Evolutionary conservation across 1,140 invertebrate genomes (phyloP).

Genomic region (Meloidogyne floridensis): DNA sequence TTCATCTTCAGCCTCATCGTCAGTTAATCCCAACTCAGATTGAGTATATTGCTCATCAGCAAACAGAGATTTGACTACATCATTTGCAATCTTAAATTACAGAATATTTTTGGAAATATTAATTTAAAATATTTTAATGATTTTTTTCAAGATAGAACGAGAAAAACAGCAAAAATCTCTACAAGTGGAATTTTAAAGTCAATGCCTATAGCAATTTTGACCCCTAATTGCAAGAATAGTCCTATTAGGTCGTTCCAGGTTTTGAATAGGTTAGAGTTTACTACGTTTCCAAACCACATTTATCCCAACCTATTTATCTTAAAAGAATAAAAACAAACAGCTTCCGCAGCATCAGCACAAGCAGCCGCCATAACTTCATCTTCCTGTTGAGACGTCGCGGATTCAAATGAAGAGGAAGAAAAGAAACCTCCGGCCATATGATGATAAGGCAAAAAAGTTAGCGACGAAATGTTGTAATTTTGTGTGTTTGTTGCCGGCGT

Average conservation of each 20-base stretch:
- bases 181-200: too few species aligned
- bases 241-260: too few species aligned
- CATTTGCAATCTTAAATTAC: slow-evolving; percentile 18
- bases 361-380: slow-evolving; percentile 4
- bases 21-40: slow-evolving; percentile 9
- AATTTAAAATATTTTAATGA: background rate
- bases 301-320: too few species aligned
- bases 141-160: too few species aligned
- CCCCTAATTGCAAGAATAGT: too few species aligned
- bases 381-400: background rate
- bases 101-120: background rate
- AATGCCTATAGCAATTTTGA: too few species aligned
- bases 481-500: background rate
- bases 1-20: slow-evolving; percentile 24
- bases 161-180: too few species aligned
- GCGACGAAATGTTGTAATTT: slow-evolving; percentile 7
- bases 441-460: slow-evolving; percentile 11
- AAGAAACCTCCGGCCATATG: slow-evolving; percentile 8
- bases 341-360: slow-evolving; percentile 21
- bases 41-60: slow-evolving; percentile 24
- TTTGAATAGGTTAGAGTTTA: too few species aligned
- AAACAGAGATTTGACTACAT: slow-evolving; percentile 33
- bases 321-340: slow-evolving; percentile 15
- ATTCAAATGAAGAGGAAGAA: slow-evolving; percentile 19
- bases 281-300: too few species aligned